Conservation (phyloP, 2,797 vertebrate genomes). For the Podarcis lilfordi region DNA sequence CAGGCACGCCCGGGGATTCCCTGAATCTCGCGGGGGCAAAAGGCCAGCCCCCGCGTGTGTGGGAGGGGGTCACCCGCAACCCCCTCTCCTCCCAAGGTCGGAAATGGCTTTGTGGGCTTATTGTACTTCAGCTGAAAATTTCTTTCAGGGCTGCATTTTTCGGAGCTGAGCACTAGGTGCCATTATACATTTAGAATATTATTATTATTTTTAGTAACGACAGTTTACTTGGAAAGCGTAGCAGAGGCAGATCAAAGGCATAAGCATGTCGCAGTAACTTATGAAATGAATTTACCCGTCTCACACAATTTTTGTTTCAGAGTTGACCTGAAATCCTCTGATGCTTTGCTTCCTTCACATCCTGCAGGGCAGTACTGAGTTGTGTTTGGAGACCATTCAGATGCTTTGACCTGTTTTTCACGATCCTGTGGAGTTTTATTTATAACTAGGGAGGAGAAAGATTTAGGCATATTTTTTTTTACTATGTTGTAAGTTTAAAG, state of each 20-base stretch:
- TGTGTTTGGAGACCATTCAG: background rate
- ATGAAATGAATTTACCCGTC: background rate
- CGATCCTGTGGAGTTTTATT: background rate
- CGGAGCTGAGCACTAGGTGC: background rate
- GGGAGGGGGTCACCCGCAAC: too few relatives aligned
- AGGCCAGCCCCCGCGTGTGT: too few relatives aligned
- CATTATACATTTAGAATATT: too few relatives aligned
- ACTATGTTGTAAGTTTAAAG: background rate
- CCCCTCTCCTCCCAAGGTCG: too few relatives aligned
- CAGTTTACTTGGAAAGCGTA: background rate
- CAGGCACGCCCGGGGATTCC: too few relatives aligned
- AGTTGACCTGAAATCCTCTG: background rate
- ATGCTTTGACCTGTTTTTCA: background rate
- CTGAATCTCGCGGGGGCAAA: too few relatives aligned
- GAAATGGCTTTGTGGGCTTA: too few relatives aligned
- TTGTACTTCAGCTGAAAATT: background rate
- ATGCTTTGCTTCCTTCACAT: background rate
- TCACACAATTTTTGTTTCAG: constrained; percentile 7
- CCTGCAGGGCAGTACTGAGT: background rate
- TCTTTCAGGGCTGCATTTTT: background rate
- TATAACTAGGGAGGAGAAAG: background rate
- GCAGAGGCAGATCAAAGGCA: background rate
- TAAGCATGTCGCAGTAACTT: background rate
- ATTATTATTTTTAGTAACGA: background rate
- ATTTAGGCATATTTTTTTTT: background rate